A percentile compares a stretch with the other conserved stretches of the same genome.
These are phyloP conservation scores for Patella caerulea DNA, from an alignment of 2,888 invertebrate genomes.

Conservation along the genomic window DNA sequence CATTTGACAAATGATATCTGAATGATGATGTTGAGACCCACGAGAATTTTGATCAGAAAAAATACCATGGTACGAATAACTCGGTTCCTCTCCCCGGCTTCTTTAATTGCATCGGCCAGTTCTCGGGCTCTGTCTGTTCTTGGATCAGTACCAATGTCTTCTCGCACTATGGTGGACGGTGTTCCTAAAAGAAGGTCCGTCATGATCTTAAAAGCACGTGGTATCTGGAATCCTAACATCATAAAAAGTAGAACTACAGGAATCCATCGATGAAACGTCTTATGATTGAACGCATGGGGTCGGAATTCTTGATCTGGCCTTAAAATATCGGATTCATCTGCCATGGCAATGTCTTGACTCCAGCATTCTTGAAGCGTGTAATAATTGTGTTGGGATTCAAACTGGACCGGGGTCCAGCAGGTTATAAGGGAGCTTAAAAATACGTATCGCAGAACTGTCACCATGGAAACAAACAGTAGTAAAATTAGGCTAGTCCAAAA, in stretches of 20 bases:
- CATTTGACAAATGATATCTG: background rate
- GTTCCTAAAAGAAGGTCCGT: background rate
- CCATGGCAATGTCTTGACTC: background rate
- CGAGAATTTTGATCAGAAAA: background rate
- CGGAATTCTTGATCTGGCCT: background rate
- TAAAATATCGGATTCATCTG: background rate
- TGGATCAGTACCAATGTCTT: no score
- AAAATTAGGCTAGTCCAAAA: background rate
- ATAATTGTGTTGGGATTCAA: background rate
- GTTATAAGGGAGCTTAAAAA: background rate
- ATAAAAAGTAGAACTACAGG: background rate
- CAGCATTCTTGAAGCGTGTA: background rate
- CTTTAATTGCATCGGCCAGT: background rate
- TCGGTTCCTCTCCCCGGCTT: background rate
- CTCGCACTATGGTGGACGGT: background rate
- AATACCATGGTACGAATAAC: background rate
- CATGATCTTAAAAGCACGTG: background rate
- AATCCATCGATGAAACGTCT: background rate
- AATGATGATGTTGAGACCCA: background rate
- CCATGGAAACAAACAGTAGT: background rate
- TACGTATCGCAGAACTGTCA: background rate
- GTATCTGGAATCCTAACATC: background rate
- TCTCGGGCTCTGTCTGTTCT: background rate
- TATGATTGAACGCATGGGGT: background rate
- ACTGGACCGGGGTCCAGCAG: background rate